Percentiles rank a stretch among this genome's conserved stretches.
phyloP scores from a whole-genome alignment of 2,113 vertebrate genomes.

The Microcebus ravelobensis region DNA sequence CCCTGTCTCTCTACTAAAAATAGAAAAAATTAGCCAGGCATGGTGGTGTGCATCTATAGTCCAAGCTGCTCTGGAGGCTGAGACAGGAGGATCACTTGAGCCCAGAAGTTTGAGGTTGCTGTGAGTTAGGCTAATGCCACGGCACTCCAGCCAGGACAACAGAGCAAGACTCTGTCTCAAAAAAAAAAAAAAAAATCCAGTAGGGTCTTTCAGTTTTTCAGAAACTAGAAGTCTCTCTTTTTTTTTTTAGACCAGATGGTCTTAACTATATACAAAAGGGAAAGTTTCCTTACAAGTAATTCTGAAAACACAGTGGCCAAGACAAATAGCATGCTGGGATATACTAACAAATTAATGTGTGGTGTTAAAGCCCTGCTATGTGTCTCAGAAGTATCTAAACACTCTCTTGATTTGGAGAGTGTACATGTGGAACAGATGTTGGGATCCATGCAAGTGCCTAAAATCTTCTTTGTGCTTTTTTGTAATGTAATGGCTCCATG shows the following conservation, averaged over 20 bases:
- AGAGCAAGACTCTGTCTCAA: too few species aligned
- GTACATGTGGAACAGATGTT: constrained; percentile 22
- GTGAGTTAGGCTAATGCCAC: too few species aligned
- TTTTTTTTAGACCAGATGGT: constrained; percentile 20
- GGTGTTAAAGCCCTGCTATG: neutral
- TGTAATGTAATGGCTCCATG: constrained; percentile 2
- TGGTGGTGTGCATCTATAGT: too few species aligned
- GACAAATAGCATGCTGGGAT: constrained; percentile 38
- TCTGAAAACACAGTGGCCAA: constrained; percentile 64
- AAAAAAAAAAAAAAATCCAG: neutral
- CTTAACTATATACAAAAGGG: constrained; percentile 53
- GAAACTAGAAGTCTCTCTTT: constrained; percentile 23
- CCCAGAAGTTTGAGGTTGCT: too few species aligned
- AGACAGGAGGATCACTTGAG: too few species aligned
- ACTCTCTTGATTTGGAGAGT: constrained; percentile 53
- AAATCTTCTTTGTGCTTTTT: constrained; percentile 36
- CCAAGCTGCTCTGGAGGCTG: too few species aligned
- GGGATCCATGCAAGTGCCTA: neutral
- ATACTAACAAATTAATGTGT: constrained; percentile 39
- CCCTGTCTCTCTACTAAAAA: too few species aligned
- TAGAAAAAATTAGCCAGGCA: too few species aligned
- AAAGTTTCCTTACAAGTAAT: constrained; percentile 30
- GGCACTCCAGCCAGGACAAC: too few species aligned
- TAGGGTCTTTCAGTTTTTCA: neutral
- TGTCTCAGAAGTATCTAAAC: constrained; percentile 16